Evolutionary conservation across 2,888 invertebrate genomes (phyloP), one percentile per base, ranked within the genome.

Genomic region (Tiphia femorata): DNA sequence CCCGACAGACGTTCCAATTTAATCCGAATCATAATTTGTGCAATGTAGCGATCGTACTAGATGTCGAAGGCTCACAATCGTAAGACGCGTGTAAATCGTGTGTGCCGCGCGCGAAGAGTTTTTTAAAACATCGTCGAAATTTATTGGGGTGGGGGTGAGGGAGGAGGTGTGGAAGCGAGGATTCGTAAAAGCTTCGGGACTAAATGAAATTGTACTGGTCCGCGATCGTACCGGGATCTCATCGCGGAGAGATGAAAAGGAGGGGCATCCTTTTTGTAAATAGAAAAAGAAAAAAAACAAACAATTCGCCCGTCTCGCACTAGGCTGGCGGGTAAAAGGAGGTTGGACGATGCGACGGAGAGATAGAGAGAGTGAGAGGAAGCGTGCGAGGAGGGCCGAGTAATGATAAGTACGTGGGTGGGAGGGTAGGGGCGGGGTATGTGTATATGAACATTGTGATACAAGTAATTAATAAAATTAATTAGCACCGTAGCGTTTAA

Each of bases 401-500:
- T 17, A 21, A 37, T 41, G 62, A 51, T 62, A 64, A 49, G 41
- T 47, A 54, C 37, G 41, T 14, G 20, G 40, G 17, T 35, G 21
- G 37, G 37, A 30, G 17, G 1, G 20, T 7, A 6, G 25, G 27
- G 44, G 41, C 46, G 48, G 46, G 38, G 57, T 59, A 62, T 61
- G 49, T 67, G 77, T 79, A 80, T 77, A 78, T 75, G 76, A 80
- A 80, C 77, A 81, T 82, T 83, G 83, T 83, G 82, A 83, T 83
- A 82, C 80, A 82, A 81, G 70, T 78, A 77, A 81, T 76, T 76
- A 78, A 80, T 76, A 73, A 78, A 80, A 78, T 78, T 77, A 78
- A 80, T 79, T 77, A 79, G 80, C 78, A 80, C 77, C 71, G 61
- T 80, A 82, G 75, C 57, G 64, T 67, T 66, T 77, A 79, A 78